These are phyloP conservation scores for Latrodectus elegans DNA, from an alignment of 2,888 invertebrate species.

Conservation along the genomic window DNA sequence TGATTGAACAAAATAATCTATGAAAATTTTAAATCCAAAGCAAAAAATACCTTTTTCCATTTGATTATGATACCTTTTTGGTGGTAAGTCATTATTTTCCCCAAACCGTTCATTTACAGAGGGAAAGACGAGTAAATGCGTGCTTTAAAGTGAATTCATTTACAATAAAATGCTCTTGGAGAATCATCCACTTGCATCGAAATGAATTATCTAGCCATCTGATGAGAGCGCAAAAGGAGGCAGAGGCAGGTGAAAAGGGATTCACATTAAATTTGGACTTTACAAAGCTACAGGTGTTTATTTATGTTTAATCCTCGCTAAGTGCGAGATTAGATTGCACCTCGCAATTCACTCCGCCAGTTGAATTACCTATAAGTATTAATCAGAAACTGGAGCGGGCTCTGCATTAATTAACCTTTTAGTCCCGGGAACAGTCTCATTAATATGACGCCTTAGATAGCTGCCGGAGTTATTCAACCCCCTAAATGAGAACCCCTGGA, in stretches of 20 bases:
- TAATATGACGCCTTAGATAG: constrained; percentile 8
- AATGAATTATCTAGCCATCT: neutral
- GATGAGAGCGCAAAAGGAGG: too few species aligned
- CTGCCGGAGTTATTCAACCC: constrained; percentile 25
- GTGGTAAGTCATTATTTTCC: too few species aligned
- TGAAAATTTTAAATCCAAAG: too few species aligned
- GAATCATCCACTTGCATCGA: neutral
- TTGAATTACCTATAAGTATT: constrained; percentile 53
- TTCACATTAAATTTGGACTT: constrained; percentile 29
- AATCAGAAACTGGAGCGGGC: constrained; percentile 29
- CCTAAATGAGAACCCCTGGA: constrained; percentile 12
- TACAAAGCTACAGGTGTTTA: constrained; percentile 19
- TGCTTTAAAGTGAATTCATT: too few species aligned
- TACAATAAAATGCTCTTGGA: too few species aligned
- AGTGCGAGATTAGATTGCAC: constrained; percentile 15
- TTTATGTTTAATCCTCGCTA: constrained; percentile 47
- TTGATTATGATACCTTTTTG: too few species aligned
- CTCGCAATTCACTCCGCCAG: constrained; percentile 48
- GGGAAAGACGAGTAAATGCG: too few species aligned
- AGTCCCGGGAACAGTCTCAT: constrained; percentile 20
- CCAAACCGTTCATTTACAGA: too few species aligned
- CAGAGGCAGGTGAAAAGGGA: neutral
- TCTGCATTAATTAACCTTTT: constrained; percentile 53
- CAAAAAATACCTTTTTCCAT: too few species aligned
- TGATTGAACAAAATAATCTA: too few species aligned